Conservation (phyloP, 2,888 invertebrate species). For the Abrostola tripartita region DNA sequence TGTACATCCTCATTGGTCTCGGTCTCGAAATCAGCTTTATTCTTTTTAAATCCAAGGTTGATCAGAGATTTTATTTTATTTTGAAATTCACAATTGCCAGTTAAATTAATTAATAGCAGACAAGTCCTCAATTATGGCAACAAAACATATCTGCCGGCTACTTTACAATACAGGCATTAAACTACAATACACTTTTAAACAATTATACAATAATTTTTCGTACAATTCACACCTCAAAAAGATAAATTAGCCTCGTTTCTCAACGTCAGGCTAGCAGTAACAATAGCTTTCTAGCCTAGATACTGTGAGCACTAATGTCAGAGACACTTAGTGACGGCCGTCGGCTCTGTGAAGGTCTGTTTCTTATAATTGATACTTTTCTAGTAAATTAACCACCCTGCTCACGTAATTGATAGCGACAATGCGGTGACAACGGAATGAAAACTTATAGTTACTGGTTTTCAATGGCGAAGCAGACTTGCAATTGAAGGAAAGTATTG, state of each 20-base stretch:
- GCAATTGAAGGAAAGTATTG: too few species aligned
- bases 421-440: slow-evolving; percentile 7
- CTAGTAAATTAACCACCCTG: slow-evolving; percentile 49
- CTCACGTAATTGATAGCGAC: slow-evolving; percentile 16
- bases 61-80: too few species aligned
- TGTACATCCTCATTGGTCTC: too few species aligned
- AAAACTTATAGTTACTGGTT: slow-evolving; percentile 2
- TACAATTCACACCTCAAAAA: slow-evolving; percentile 19
- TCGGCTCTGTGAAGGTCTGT: slow-evolving; percentile 36
- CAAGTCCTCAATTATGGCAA: too few species aligned
- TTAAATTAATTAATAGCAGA: too few species aligned
- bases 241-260: slow-evolving; percentile 32
- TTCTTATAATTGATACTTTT: slow-evolving; percentile 59
- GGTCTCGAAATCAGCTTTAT: too few species aligned
- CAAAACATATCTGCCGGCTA: background rate
- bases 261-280: slow-evolving; percentile 27
- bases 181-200: slow-evolving; percentile 20
- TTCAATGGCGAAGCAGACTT: too few species aligned
- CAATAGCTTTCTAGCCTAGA: slow-evolving; percentile 57
- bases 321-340: slow-evolving; percentile 40
- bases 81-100: too few species aligned
- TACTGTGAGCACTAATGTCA: slow-evolving; percentile 46
- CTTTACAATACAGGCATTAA: slow-evolving; percentile 8
- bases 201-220: slow-evolving; percentile 18
- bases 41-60: too few species aligned